Evolutionary conservation across 2,113 vertebrate genomes (phyloP).

Genomic region (Cariama cristata): DNA sequence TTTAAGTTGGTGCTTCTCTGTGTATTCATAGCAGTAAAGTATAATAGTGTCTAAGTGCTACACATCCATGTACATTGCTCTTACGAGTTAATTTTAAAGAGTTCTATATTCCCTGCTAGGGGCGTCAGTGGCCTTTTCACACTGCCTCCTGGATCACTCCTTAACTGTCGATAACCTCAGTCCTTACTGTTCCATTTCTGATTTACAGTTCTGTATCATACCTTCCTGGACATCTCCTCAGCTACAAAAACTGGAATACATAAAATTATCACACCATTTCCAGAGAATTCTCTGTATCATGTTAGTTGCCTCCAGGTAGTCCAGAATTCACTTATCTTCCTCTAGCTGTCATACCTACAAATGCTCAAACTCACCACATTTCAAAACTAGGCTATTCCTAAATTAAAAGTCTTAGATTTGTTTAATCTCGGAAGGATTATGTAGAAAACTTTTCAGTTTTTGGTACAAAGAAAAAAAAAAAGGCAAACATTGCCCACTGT

Average conservation of each 20-base stretch:
- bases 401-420: neutral
- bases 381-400: neutral
- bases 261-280: neutral
- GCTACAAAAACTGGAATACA: neutral
- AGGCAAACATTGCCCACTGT: neutral
- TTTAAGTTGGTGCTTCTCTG: neutral
- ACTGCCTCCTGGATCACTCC: neutral
- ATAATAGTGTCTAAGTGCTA: rapidly evolving
- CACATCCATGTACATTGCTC: neutral
- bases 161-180: neutral
- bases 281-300: neutral
- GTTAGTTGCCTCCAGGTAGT: neutral
- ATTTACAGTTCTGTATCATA: neutral
- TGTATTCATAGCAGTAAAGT: neutral
- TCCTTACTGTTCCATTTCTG: neutral
- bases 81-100: neutral
- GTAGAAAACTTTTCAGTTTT: neutral
- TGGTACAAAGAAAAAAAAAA: neutral
- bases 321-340: neutral
- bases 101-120: neutral
- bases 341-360: neutral
- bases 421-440: neutral
- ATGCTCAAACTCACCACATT: neutral
- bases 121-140: neutral
- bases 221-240: neutral